phyloP scores from a whole-genome alignment of 2,888 invertebrate species.

The Heteropelma amictum region DNA sequence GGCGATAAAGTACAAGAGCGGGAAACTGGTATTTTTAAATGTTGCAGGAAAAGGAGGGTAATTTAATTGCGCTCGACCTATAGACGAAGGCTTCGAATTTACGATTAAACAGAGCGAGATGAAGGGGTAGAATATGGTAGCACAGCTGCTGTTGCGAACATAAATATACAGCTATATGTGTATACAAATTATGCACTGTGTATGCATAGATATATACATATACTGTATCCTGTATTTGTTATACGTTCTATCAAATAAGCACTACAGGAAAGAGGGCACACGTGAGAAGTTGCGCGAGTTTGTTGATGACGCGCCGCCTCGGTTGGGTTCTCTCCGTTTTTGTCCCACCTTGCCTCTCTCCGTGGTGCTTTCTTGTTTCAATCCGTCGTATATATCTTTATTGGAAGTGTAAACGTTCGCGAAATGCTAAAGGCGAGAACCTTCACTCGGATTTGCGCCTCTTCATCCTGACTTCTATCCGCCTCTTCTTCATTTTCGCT shows the following conservation, averaged over 20 bases:
- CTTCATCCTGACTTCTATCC: background rate
- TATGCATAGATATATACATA: slow-evolving; percentile 1
- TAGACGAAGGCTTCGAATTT: slow-evolving; percentile 35
- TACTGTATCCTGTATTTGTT: background rate
- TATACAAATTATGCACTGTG: background rate
- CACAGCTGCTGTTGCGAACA: slow-evolving; percentile 49
- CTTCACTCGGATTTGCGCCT: slow-evolving; percentile 15
- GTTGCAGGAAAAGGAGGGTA: slow-evolving; percentile 36
- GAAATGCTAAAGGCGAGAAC: background rate
- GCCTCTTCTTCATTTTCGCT: background rate
- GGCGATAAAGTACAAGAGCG: slow-evolving; percentile 35
- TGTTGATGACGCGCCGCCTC: slow-evolving; percentile 11
- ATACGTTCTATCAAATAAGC: slow-evolving; percentile 15
- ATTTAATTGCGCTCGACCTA: slow-evolving; percentile 49
- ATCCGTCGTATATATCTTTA: slow-evolving; percentile 27
- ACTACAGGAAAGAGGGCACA: slow-evolving; percentile 15
- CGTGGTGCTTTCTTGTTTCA: background rate
- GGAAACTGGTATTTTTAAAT: too few relatives aligned
- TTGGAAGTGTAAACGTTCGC: slow-evolving; percentile 45
- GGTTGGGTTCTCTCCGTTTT: background rate
- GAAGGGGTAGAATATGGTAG: slow-evolving; percentile 2
- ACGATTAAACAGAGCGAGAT: slow-evolving; percentile 43
- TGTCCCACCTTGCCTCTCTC: background rate
- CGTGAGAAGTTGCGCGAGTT: slow-evolving; percentile 39
- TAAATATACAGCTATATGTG: slow-evolving; percentile 37